A percentile compares a stretch with the other conserved stretches of the same genome.
Evolutionary conservation across 1,140 invertebrate genomes (phyloP).

Genomic region (Augochlora pura): DNA sequence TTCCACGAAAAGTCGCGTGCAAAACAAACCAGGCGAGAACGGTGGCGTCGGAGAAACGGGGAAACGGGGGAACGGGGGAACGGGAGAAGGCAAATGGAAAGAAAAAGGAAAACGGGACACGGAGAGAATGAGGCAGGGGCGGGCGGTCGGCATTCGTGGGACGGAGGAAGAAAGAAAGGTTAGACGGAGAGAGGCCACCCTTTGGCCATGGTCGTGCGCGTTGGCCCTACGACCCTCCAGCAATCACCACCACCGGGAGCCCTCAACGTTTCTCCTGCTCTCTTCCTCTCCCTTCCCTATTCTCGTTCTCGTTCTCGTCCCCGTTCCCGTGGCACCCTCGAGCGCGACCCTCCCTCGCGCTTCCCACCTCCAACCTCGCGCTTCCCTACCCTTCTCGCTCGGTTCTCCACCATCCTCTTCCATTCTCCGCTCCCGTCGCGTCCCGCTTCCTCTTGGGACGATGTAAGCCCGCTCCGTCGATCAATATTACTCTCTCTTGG

Average conservation of each 20-base stretch:
- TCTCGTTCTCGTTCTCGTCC: slow-evolving; percentile 32
- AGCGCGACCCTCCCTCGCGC: slow-evolving; percentile 17
- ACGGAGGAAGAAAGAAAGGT: background rate
- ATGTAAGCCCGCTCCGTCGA: slow-evolving; percentile 65
- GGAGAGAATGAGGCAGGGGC: slow-evolving; percentile 5
- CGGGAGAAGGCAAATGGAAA: slow-evolving; percentile 31
- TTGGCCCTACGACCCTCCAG: slow-evolving; percentile 60
- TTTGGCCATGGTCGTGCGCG: slow-evolving; percentile 61
- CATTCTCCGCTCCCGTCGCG: slow-evolving; percentile 4
- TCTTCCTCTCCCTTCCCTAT: slow-evolving; percentile 35
- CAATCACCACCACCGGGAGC: slow-evolving; percentile 48
- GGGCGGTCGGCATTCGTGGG: background rate
- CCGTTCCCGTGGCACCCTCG: slow-evolving; percentile 34
- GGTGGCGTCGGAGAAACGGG: slow-evolving; percentile 17
- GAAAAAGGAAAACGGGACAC: slow-evolving; percentile 38
- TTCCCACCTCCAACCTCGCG: background rate
- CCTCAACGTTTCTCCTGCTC: slow-evolving; percentile 18
- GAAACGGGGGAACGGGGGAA: too few relatives aligned
- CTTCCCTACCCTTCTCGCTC: slow-evolving; percentile 22
- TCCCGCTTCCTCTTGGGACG: slow-evolving; percentile 53
- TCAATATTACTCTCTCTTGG: slow-evolving; percentile 70
- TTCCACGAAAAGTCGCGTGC: slow-evolving; percentile 61
- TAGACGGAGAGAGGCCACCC: slow-evolving; percentile 36
- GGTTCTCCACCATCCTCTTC: too few relatives aligned
- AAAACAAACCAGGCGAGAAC: slow-evolving; percentile 60